Evolutionary conservation across 2,797 vertebrate species (phyloP), one percentile per base, ranked within the genome.

Genomic region (Coendou prehensilis): DNA sequence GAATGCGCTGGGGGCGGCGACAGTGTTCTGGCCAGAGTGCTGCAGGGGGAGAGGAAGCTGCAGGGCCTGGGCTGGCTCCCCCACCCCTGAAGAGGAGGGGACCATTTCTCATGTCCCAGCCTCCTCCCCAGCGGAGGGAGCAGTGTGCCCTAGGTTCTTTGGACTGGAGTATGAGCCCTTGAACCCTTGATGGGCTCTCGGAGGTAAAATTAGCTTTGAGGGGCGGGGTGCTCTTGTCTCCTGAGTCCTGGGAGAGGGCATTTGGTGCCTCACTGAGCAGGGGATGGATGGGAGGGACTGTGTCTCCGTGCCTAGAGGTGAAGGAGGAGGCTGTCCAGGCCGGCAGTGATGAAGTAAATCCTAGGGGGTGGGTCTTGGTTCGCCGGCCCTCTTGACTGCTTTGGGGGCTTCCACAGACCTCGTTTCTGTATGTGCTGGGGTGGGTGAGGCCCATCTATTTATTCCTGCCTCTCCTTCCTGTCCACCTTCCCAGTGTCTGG

Each of bases 1-100:
- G 92, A 80, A 88, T 11, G 79, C 26, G 52, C 91, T 85, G 91
- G 94, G 91, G 95, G 95, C 6, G 63, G 97, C 2, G 26, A 15
- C 89, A 80, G 89, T 92, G 96, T 76, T 95, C 93, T 96, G 97
- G 89, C 69, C 96, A 95, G 75, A 93, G 87, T 81, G 61, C 93
- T 97, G 94, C 87, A 96, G 93, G 81, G 52, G 88, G 94, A 87
- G 69, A 96, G 92, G 91, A 76, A 89, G 89, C 93, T 20, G 73
- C 56, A 30, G 96, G 93, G 91, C 82, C 81, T 67, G 52, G 93
- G 83, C 82, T 91, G 15, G 64, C 57, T 83, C 92, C 88, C 88
- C 80, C 22, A 67, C 71, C 87, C 59, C 81, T 75, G 67, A 85
- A 92, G 93, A 94, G 78, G 87, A 95, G 57, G 93, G 87, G 73